phyloP scores from a whole-genome alignment of 2,113 vertebrate species.

The Seriola rivoliana region DNA sequence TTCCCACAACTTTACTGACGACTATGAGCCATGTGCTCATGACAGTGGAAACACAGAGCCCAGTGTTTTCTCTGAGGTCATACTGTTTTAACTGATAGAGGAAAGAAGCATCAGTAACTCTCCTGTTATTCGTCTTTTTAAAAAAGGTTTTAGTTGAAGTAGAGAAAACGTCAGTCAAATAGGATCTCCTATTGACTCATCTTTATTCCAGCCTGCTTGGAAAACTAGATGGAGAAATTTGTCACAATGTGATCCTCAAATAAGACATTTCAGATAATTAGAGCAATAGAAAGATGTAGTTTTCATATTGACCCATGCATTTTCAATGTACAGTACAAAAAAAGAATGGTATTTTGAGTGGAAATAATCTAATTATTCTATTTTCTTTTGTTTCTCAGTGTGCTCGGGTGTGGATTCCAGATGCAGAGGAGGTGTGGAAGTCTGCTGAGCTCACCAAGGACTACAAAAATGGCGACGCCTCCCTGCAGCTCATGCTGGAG shows the following conservation, averaged over 20 bases:
- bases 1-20: conserved; percentile 37
- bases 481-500: conserved; percentile 91
- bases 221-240: neutral
- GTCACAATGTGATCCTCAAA: neutral
- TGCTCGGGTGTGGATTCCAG: conserved; percentile 98
- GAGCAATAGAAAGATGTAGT: neutral
- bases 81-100: neutral
- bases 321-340: neutral
- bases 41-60: conserved; percentile 31
- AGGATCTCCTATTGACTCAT: neutral
- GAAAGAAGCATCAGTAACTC: neutral
- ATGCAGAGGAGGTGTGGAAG: conserved; percentile 96
- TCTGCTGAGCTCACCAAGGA: conserved; percentile 95
- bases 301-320: neutral
- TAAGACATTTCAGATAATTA: neutral
- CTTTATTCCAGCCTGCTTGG: neutral
- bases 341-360: neutral
- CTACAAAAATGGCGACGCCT: conserved; percentile 91
- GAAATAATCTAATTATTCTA: neutral
- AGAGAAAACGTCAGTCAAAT: neutral
- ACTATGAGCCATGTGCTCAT: conserved; percentile 34
- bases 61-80: conserved; percentile 53
- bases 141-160: neutral
- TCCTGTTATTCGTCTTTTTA: neutral
- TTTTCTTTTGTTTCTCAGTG: conserved; percentile 79